Conservation (phyloP, 1,140 invertebrate genomes). For the Drosophila sucinea region DNA sequence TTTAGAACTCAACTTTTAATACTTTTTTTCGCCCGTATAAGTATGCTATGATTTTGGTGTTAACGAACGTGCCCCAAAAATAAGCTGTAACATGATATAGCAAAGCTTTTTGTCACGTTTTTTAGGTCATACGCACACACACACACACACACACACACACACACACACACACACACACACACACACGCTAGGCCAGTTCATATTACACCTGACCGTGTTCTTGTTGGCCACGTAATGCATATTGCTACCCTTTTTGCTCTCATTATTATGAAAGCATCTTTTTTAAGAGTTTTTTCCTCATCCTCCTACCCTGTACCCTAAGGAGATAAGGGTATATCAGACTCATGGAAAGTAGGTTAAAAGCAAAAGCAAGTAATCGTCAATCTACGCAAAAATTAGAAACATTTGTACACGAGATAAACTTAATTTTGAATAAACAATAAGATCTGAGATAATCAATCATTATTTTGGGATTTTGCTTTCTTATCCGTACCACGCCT, state of each 20-base stretch:
- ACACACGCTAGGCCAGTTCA: neutral
- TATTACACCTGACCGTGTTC: neutral
- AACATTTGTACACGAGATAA: no score
- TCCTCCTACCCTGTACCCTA: neutral
- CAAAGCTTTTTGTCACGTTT: neutral
- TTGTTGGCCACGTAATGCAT: neutral
- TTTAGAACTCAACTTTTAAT: slow-evolving; percentile 40
- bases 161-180: neutral
- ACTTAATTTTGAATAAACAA: no score
- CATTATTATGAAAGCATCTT: neutral
- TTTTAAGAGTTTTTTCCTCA: neutral
- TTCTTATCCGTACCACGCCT: no score
- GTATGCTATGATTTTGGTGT: neutral
- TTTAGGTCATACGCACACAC: neutral
- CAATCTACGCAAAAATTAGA: no score
- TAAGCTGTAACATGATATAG: neutral
- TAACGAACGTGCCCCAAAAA: neutral
- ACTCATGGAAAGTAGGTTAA: neutral
- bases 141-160: neutral
- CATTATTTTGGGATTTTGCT: no score
- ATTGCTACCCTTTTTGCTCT: neutral
- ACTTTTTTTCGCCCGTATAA: neutral
- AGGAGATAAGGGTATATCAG: neutral
- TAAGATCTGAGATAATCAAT: no score
- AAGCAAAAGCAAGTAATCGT: no score